Evolutionary conservation across 2,113 vertebrate genomes (phyloP).

Genomic region (Notarius quadriscutis): DNA sequence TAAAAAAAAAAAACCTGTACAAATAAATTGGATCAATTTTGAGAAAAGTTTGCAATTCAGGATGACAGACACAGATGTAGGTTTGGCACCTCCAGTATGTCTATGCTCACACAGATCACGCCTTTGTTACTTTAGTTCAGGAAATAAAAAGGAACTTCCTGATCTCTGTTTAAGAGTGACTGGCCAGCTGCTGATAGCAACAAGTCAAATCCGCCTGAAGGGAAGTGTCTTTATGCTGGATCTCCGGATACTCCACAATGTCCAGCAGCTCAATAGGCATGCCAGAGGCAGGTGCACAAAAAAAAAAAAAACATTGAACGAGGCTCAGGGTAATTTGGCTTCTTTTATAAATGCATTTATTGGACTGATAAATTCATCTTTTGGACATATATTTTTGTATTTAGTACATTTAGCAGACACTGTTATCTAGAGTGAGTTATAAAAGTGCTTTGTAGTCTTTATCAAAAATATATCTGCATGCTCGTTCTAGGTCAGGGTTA

Average conservation of each 20-base stretch:
- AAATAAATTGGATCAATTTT: not conserved
- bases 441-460: not conserved
- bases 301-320: slow-evolving; percentile 1
- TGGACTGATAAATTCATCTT: not conserved
- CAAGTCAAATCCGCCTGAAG: slow-evolving; percentile 49
- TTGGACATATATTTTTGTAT: not conserved
- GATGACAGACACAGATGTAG: not conserved
- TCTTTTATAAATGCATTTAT: slow-evolving; percentile 1
- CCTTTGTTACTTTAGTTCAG: slow-evolving; percentile 45
- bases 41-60: not conserved
- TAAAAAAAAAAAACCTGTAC: no score
- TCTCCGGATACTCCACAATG: slow-evolving; percentile 45
- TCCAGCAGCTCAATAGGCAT: slow-evolving; percentile 34
- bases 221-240: slow-evolving; percentile 43
- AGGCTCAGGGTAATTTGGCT: not conserved
- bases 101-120: slow-evolving; percentile 7
- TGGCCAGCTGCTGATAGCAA: slow-evolving; percentile 53
- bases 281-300: slow-evolving; percentile 51
- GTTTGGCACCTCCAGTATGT: slow-evolving; percentile 6
- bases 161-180: slow-evolving; percentile 38
- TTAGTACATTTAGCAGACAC: not conserved
- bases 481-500: not conserved
- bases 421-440: not conserved
- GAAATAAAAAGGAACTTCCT: slow-evolving; percentile 47
- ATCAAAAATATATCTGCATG: not conserved